These are phyloP conservation scores for Alcedo atthis DNA, from an alignment of 2,797 vertebrate genomes.

Conservation along the genomic window DNA sequence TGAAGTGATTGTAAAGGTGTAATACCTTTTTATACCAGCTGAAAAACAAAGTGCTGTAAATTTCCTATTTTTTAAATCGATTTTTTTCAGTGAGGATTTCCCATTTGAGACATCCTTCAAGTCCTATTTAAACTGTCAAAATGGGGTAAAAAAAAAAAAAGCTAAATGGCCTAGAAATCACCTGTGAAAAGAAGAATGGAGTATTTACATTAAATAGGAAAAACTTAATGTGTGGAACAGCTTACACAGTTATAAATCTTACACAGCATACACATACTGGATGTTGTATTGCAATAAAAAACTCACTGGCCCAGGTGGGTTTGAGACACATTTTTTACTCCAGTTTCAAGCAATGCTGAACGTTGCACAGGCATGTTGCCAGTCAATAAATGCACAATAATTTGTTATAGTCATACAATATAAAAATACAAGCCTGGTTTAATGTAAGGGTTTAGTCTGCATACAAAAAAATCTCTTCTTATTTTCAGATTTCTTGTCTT, in stretches of 20 bases:
- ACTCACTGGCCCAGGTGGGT: not conserved
- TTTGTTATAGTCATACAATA: not conserved
- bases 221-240: not conserved
- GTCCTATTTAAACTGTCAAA: not conserved
- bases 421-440: not conserved
- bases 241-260: not conserved
- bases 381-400: not conserved
- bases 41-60: not conserved
- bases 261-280: not conserved
- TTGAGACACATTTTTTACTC: not conserved
- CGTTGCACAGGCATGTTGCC: not conserved
- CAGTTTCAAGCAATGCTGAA: not conserved
- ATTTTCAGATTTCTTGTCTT: not conserved
- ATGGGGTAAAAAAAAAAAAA: not conserved
- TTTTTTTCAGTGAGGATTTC: not conserved
- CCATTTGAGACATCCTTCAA: not conserved
- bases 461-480: not conserved
- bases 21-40: not conserved
- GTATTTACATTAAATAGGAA: not conserved
- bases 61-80: not conserved
- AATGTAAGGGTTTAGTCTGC: not conserved
- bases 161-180: not conserved
- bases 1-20: not conserved
- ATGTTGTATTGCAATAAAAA: not conserved
- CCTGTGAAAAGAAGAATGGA: not conserved